Base-by-base conservation (phyloP, 1,140 invertebrate genomes). In the Wiebesia pumilae region DNA sequence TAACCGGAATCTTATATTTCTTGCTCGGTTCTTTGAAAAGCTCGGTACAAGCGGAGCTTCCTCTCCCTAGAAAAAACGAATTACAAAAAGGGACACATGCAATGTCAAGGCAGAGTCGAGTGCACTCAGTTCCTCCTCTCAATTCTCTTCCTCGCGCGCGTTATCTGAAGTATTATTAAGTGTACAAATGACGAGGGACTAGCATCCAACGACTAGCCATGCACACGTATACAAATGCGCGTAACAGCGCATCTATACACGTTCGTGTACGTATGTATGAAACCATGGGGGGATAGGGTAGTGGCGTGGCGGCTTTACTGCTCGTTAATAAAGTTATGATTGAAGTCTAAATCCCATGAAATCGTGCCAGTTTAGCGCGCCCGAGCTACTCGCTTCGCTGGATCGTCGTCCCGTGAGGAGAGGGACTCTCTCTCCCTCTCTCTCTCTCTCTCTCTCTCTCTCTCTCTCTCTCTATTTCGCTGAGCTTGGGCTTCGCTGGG, bases 281-380 rank as follows among this genome's bases (percentile, higher is more conserved):
- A 79, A 7, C n/a, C 14, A n/a, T 67, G 54, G 75, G 19, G 33
- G 43, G 24, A 43, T 19, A 33, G 54, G 73, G 33, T 38, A 58
- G 35, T 47, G 14, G 75, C 24, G 27, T 19, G 24, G 73, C 7
- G 58, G 79, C 88, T 88, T 83, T 78, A 87, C 87, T 83, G 88
- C 88, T 88, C 87, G 91, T 92, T 93, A 92, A 91, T 92, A 89
- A 92, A 93, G 90, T 93, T 93, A 92, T 91, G 90, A 93, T 93
- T 92, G 90, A 93, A 92, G 90, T 91, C 91, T 92, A 92, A 93
- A 92, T 93, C 91, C 90, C 91, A 91, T 91, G 90, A 92, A 93
- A 93, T 93, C 92, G 90, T 89, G 88, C 89, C 88, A 89, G 89
- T 92, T 92, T 91, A 90, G 86, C 87, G 86, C 81, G 82, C 88